Evolutionary conservation across 2,888 invertebrate species (phyloP), one percentile per base, ranked within the genome.

Genomic region (Gnatocerus cornutus): DNA sequence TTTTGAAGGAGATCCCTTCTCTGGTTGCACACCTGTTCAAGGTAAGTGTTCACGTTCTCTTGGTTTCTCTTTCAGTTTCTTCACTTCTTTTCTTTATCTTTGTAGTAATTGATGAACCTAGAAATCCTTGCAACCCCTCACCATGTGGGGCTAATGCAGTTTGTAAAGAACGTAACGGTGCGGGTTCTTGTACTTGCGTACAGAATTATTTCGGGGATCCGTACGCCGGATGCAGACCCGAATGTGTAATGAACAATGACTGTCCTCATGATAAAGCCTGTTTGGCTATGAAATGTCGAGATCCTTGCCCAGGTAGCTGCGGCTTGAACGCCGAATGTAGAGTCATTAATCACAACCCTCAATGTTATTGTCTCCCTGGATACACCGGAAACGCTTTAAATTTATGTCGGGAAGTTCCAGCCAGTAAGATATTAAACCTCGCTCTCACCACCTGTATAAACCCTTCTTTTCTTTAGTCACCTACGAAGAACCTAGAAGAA

Each of bases 111-210:
- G 91, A 90, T 81, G 86, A 85, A 79, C 90, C 89, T 79, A 88
- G 86, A 82, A 89, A 91, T 81, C 93, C 93, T 74, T 94, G 94
- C 84, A 90, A 90, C 84, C 92, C 93, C 76, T 90, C 91, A 74
- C 93, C 93, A 58, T 94, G 94, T 83, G 94, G 94, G 74, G 87
- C 92, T 66, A 94, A 94, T 85, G 91, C 94, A 56, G 85, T 92
- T 72, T 95, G 95, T 85, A 90, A 90, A 79, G 92, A 92, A 86
- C 87, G 88, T 77, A 90, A 91, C 81, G 91, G 91, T 80, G 92
- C 91, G 75, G 93, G 92, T 78, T 91, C 93, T 74, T 94, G 94
- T 84, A 86, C 89, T 76, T 94, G 94, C 84, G 83, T 91, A 78
- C 88, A 90, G 70, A 91, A 91, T 76, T 93, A 92, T 84, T 89